Base-by-base conservation (phyloP, 1,140 invertebrate species). In the Trachelipus rathkii region DNA sequence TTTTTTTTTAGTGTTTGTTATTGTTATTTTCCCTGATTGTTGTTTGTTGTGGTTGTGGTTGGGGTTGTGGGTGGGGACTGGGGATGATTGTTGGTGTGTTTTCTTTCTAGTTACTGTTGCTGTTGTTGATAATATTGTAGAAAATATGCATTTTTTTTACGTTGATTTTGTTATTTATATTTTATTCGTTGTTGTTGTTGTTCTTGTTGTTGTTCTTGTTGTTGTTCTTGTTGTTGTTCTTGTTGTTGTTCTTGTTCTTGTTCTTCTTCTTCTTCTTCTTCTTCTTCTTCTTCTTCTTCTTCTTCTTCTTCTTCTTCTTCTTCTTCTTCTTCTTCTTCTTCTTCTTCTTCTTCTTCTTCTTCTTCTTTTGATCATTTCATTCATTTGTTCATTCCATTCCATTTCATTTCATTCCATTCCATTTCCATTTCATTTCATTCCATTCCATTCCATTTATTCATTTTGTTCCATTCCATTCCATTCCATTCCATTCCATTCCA, bases 151-250 rank as follows among this genome's bases (percentile, higher is more conserved):
- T n/a, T 66, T n/a, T 66, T n/a, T 66, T n/a, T 66, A 66, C 21
- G 21, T 66, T n/a, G 15, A 66, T 66, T n/a, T 66, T n/a, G 15
- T n/a, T 66, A 66, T 66, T n/a, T 66, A 66, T 66, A n/a, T n/a
- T n/a, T n/a, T n/a, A n/a, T n/a, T n/a, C n/a, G n/a, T n/a, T n/a
- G n/a, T n/a, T n/a, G n/a, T 5, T 66, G 8, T 66, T 66, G 53
- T 66, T n/a, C n/a, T n/a, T n/a, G n/a, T n/a, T 15, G 15, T 15
- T 66, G 53, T 66, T 15, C 21, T 15, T 66, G 53, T 66, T 15
- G 15, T 15, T 66, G 53, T 66, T 15, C 21, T 15, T 66, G 53
- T 66, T 15, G 3, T 15, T 66, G 53, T 66, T 15, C 21, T 15
- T 66, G 53, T 66, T 15, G 15, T 15, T 66, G 53, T 66, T 15